phyloP scores from a whole-genome alignment of 53 echinoderm and acorn worm species.

The Paracentrotus lividus region DNA sequence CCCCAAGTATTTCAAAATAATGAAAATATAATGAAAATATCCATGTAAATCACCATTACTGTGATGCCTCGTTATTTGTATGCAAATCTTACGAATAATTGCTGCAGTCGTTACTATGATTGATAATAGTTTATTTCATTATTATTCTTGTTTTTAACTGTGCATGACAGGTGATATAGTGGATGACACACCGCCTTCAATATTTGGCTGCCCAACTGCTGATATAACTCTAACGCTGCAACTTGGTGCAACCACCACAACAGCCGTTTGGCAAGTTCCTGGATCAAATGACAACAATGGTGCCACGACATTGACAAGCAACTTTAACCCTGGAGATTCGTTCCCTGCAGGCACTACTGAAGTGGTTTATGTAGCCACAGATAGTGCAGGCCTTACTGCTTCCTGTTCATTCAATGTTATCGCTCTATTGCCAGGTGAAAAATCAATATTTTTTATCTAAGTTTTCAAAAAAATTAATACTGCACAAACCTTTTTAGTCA shows the following conservation, averaged over 20 bases:
- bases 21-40: no score
- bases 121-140: background rate
- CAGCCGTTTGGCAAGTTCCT: slow-evolving; percentile 61
- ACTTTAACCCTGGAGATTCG: slow-evolving; percentile 46
- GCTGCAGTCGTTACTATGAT: background rate
- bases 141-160: background rate
- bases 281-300: slow-evolving; percentile 59
- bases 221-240: slow-evolving; percentile 40
- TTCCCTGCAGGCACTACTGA: slow-evolving; percentile 49
- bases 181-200: slow-evolving; percentile 50
- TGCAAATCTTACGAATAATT: no score
- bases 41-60: no score
- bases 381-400: slow-evolving; percentile 69
- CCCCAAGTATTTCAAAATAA: no score
- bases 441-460: no score
- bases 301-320: slow-evolving; percentile 62
- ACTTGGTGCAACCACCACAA: background rate
- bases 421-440: slow-evolving; percentile 12
- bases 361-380: slow-evolving; percentile 58
- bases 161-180: slow-evolving; percentile 33
- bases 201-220: slow-evolving; percentile 35
- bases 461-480: no score
- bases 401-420: slow-evolving; percentile 71
- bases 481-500: no score
- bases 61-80: no score